Evolutionary conservation across 1,140 invertebrate species (phyloP).

Genomic region (Diorhabda carinulata): DNA sequence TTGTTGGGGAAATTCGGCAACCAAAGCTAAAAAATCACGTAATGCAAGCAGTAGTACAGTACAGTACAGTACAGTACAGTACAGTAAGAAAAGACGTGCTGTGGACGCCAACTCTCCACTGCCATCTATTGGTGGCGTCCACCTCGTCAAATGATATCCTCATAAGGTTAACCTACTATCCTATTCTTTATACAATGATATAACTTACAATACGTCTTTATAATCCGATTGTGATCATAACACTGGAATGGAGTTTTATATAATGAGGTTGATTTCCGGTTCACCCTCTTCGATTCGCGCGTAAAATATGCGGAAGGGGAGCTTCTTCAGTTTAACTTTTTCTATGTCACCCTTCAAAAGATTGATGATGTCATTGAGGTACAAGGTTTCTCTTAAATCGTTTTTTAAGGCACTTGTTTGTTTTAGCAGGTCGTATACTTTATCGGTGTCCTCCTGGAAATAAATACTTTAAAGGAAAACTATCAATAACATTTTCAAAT

Average conservation of each 20-base stretch:
- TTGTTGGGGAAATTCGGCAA: no score
- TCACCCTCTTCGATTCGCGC: conserved; percentile 4
- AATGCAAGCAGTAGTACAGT: no score
- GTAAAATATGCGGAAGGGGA: conserved; percentile 34
- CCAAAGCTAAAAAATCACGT: no score
- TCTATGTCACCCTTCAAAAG: conserved; percentile 35
- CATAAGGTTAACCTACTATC: no score
- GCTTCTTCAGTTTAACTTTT: conserved; percentile 30
- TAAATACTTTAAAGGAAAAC: conserved; percentile 4
- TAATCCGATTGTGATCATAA: no score
- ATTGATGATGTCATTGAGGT: conserved; percentile 34
- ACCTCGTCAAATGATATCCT: no score
- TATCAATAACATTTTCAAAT: not conserved
- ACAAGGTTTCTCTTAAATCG: conserved; percentile 32
- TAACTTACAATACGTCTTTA: no score
- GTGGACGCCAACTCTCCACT: no score
- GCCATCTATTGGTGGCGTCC: no score
- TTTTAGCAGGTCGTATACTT: conserved; percentile 26
- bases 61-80: no score
- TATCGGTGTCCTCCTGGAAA: conserved; percentile 27
- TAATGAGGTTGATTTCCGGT: conserved; percentile 19
- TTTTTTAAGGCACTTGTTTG: conserved; percentile 25
- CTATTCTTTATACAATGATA: no score
- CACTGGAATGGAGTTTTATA: conserved; percentile 10
- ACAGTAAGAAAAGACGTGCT: no score